phyloP scores from a whole-genome alignment of 2,888 invertebrate species.

The Anticlea derivata region DNA sequence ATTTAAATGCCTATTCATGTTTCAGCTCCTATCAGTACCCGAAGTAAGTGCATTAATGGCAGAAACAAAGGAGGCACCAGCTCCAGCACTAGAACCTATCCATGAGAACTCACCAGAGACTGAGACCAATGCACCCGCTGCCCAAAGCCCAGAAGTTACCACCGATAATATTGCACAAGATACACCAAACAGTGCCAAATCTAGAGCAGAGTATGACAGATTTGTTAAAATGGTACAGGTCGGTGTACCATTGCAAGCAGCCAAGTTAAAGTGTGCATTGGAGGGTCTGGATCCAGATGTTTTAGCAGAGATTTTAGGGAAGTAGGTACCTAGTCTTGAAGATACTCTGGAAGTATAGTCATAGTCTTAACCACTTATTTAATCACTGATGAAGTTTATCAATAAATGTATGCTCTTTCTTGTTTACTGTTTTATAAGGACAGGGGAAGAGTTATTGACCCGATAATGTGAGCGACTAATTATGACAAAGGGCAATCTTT shows the following conservation, averaged over 20 bases:
- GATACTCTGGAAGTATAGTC: neutral
- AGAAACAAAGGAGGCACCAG: constrained; percentile 21
- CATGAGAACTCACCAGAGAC: constrained; percentile 14
- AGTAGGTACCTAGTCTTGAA: constrained; percentile 4
- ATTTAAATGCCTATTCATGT: constrained; percentile 37
- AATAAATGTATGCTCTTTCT: too few relatives aligned
- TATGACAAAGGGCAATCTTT: too few relatives aligned
- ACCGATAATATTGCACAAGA: neutral
- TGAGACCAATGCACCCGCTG: constrained; percentile 2
- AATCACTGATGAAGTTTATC: neutral
- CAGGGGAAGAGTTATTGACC: too few relatives aligned
- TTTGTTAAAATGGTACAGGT: constrained; percentile 96
- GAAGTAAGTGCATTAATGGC: constrained; percentile 56
- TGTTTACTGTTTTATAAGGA: too few relatives aligned
- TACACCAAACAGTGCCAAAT: constrained; percentile 17
- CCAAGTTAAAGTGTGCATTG: constrained; percentile 85
- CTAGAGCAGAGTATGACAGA: constrained; percentile 88
- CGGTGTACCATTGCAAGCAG: constrained; percentile 92
- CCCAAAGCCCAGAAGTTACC: neutral
- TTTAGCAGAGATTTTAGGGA: constrained; percentile 32
- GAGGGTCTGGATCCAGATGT: constrained; percentile 92
- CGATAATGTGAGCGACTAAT: too few relatives aligned
- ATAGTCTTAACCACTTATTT: too few relatives aligned
- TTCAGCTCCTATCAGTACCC: constrained; percentile 81
- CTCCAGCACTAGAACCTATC: constrained; percentile 4